Percentiles rank a stretch among this genome's conserved stretches.
Evolutionary conservation across 2,113 vertebrate genomes (phyloP).

Genomic region (Microtus oregoni): DNA sequence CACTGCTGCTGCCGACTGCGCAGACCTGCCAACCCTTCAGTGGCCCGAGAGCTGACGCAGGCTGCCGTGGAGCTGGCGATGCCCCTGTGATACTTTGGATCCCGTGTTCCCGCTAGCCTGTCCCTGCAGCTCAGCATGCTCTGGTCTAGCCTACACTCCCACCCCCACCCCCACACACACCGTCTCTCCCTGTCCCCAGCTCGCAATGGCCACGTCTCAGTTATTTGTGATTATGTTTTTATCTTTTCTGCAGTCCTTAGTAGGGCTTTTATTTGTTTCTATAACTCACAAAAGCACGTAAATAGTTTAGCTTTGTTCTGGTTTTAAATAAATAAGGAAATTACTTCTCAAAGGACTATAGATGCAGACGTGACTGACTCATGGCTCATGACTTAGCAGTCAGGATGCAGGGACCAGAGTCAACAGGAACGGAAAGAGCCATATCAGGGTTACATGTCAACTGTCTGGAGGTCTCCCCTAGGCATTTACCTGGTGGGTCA

Average conservation of each 20-base stretch:
- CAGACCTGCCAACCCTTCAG: fast-evolving
- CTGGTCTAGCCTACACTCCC: fast-evolving
- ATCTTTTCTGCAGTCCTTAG: neutral
- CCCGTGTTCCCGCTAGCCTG: neutral
- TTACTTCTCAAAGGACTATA: neutral
- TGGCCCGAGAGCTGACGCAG: fast-evolving
- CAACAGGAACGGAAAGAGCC: neutral
- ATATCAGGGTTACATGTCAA: fast-evolving
- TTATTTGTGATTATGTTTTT: fast-evolving
- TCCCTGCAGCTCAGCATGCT: fast-evolving
- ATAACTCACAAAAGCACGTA: neutral
- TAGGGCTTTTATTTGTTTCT: neutral
- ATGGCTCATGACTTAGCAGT: fast-evolving
- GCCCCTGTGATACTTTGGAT: neutral
- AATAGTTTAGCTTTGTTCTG: neutral
- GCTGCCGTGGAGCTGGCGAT: neutral
- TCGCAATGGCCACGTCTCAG: fast-evolving
- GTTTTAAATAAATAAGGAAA: neutral
- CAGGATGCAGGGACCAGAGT: fast-evolving
- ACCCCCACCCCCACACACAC: no score
- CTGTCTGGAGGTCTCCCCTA: fast-evolving
- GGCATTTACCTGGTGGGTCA: neutral
- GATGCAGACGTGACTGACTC: neutral
- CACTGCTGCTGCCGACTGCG: fast-evolving
- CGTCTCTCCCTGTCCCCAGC: fast-evolving